A percentile compares a stretch with the other conserved stretches of the same genome.
Evolutionary conservation across 2,888 invertebrate genomes (phyloP).

Genomic region (Tenthredo scrophulariae): DNA sequence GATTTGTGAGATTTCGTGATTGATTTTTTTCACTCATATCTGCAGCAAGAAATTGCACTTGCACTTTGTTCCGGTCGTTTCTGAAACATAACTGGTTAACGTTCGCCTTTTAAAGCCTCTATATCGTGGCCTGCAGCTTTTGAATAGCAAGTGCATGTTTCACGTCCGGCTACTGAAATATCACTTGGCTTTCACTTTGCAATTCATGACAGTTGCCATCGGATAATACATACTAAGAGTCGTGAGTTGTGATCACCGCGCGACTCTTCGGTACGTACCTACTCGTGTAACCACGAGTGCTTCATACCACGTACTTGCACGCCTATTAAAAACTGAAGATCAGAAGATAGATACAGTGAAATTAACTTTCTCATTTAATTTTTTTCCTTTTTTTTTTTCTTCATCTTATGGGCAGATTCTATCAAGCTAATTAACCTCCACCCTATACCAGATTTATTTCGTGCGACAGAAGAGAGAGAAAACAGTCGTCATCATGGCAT

Average conservation of each 20-base stretch:
- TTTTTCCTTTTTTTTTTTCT: neutral
- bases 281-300: slow-evolving; percentile 24
- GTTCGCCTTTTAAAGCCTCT: neutral
- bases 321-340: slow-evolving; percentile 16
- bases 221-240: slow-evolving; percentile 40
- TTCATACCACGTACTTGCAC: slow-evolving; percentile 18
- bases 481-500: neutral
- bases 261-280: neutral
- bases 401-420: neutral
- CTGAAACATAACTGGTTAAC: neutral
- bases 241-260: slow-evolving; percentile 34
- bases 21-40: neutral
- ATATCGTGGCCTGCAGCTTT: slow-evolving; percentile 74
- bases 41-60: neutral
- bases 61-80: neutral
- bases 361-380: slow-evolving; percentile 40
- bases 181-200: slow-evolving; percentile 46
- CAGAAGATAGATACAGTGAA: neutral
- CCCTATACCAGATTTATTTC: neutral
- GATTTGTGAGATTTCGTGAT: too few species aligned
- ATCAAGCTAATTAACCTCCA: slow-evolving; percentile 21
- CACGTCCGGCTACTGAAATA: slow-evolving; percentile 72
- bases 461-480: neutral
- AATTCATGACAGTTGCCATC: slow-evolving; percentile 46
- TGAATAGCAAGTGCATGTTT: slow-evolving; percentile 80